Evolutionary conservation across 2,888 invertebrate species (phyloP).

Genomic region (Crematogaster levior): DNA sequence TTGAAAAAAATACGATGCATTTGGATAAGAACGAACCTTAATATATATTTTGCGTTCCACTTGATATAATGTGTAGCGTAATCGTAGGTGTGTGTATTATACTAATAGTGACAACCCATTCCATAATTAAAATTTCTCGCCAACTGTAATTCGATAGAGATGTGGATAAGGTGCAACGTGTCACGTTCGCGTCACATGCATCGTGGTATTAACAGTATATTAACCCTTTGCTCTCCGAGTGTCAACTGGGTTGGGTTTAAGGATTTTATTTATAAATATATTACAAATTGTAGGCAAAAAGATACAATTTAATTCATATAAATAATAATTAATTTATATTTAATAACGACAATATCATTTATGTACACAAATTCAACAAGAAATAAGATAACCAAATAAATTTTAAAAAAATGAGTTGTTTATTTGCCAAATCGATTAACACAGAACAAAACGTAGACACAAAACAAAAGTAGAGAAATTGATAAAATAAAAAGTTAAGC

Average conservation of each 20-base stretch:
- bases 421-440: too few species aligned
- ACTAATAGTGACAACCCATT: constrained; percentile 65
- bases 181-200: constrained; percentile 53
- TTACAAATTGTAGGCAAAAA: not conserved
- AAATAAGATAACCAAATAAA: not conserved
- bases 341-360: not conserved
- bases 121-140: constrained; percentile 75
- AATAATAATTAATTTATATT: not conserved
- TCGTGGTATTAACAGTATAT: constrained; percentile 37
- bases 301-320: constrained; percentile 69
- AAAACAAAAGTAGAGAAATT: too few species aligned
- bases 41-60: constrained; percentile 45
- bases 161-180: constrained; percentile 71
- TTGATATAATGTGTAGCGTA: constrained; percentile 30
- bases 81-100: constrained; percentile 3
- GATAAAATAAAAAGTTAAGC: too few species aligned
- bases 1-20: not conserved
- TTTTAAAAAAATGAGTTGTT: too few species aligned
- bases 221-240: constrained; percentile 16
- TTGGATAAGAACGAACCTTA: constrained; percentile 40
- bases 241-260: constrained; percentile 10
- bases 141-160: constrained; percentile 68
- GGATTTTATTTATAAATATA: not conserved
- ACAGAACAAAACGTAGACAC: too few species aligned
- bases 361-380: not conserved